phyloP scores from a whole-genome alignment of 2,888 invertebrate genomes.

The Chrysodeixis includens region DNA sequence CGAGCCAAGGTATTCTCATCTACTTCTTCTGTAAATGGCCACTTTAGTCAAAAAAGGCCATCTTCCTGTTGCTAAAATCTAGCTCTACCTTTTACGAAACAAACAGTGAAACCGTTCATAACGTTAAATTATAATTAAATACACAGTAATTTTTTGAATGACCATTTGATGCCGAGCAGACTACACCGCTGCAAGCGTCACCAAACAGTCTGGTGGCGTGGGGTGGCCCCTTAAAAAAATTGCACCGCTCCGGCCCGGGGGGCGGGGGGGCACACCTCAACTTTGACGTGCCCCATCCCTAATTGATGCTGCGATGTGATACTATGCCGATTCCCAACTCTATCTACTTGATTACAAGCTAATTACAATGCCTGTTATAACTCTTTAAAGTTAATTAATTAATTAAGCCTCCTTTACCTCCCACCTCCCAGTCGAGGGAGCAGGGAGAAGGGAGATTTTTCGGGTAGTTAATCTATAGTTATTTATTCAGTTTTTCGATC shows the following conservation, averaged over 20 bases:
- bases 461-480: constrained; percentile 2
- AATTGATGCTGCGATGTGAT: constrained; percentile 78
- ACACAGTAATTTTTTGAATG: constrained; percentile 17
- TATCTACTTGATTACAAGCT: constrained; percentile 32
- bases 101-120: too few species aligned
- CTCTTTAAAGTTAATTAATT: constrained; percentile 7
- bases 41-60: too few species aligned
- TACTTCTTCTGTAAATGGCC: too few species aligned
- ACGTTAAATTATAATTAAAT: not conserved
- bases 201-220: constrained; percentile 80
- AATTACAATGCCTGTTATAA: constrained; percentile 25
- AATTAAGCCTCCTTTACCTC: constrained; percentile 18
- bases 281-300: constrained; percentile 81
- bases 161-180: constrained; percentile 61
- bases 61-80: too few species aligned
- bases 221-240: constrained; percentile 81
- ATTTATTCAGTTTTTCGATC: constrained; percentile 4
- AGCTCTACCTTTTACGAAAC: too few species aligned
- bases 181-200: constrained; percentile 84
- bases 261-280: constrained; percentile 68
- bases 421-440: not conserved
- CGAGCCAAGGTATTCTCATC: too few species aligned
- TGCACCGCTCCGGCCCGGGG: constrained; percentile 68
- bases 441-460: not conserved
- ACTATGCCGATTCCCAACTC: constrained; percentile 73